phyloP scores from a whole-genome alignment of 2,888 invertebrate genomes.

The Calameuta filiformis region DNA sequence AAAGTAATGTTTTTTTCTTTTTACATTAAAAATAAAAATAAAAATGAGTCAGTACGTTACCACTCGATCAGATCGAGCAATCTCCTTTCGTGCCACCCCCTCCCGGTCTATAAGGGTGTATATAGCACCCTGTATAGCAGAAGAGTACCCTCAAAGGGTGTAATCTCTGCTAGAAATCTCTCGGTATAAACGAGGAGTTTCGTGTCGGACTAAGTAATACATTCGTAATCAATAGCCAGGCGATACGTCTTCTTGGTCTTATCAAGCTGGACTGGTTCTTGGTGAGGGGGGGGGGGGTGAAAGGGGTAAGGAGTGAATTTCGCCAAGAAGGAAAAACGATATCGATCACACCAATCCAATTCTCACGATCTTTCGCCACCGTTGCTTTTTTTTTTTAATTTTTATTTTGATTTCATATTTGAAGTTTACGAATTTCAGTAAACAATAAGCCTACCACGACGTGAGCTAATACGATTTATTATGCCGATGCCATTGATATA shows the following conservation, averaged over 20 bases:
- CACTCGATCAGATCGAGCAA: background rate
- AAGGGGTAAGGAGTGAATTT: background rate
- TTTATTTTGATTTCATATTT: background rate
- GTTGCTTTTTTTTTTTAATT: too few species aligned
- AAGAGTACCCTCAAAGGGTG: slow-evolving; percentile 29
- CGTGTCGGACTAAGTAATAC: slow-evolving; percentile 30
- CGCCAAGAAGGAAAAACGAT: background rate
- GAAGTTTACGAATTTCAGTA: background rate
- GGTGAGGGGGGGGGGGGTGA: background rate
- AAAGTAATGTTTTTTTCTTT: background rate
- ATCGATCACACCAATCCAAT: background rate
- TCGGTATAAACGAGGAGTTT: background rate
- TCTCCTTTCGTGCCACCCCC: background rate
- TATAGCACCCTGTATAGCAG: background rate
- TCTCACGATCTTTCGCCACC: too few species aligned
- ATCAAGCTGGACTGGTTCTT: slow-evolving; percentile 31
- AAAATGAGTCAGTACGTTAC: background rate
- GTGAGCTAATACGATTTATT: background rate
- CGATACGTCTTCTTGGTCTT: slow-evolving; percentile 33
- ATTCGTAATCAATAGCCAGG: slow-evolving; percentile 37
- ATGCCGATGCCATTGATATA: background rate
- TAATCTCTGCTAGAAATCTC: slow-evolving; percentile 33
- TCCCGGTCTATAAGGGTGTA: background rate
- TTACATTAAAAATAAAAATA: background rate
- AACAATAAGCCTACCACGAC: background rate